Evolutionary conservation across 2,113 vertebrate genomes (phyloP), one percentile per base, ranked within the genome.

Genomic region (Oreochromis tanganicae): DNA sequence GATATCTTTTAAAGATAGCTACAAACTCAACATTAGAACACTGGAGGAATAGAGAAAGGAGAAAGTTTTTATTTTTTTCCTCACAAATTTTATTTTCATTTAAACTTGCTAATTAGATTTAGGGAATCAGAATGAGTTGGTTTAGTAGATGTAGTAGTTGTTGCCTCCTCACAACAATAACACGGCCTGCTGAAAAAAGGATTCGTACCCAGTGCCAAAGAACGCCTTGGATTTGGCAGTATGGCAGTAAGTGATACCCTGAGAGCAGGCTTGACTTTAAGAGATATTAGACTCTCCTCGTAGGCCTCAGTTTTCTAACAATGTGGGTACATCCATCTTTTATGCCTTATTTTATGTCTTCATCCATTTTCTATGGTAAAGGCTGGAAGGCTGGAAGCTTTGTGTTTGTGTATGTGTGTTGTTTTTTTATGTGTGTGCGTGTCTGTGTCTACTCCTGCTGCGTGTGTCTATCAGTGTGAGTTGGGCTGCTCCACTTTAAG

Each of bases 401-500:
- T 12, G 16, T 78, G 27, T 78, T 32, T 32, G 71, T 85, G 59
- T 57, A 12, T 38, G 38, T 19, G 34, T 36, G 21, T 36, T 7
- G 7, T 36, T 36, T 19, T 24, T 55, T 82, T 68, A 6, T 12
- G 5, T 56, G 16, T 85, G 43, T 61, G 43, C 34, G 55, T 10
- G 38, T 52, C 17, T 80, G 73, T 17, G 61, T 52, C n/a, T 84
- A 68, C 78, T 52, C 63, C 43, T 41, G 59, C 82, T 80, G 46
- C 34, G 34, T 80, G 36, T 41, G 75, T 73, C 57, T 55, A 86
- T 94, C 93, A 96, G 94, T 97, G 95, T 0, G 94, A 93, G 84
- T 87, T 96, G 3, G 96, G 93, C 38, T 97, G 96, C 87, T 97
- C 97, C 82, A 96, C 93, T n/a, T 97, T 97, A 34, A 96, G 89